Base-by-base conservation (phyloP, 2,113 vertebrate genomes). In the Lathamus discolor region DNA sequence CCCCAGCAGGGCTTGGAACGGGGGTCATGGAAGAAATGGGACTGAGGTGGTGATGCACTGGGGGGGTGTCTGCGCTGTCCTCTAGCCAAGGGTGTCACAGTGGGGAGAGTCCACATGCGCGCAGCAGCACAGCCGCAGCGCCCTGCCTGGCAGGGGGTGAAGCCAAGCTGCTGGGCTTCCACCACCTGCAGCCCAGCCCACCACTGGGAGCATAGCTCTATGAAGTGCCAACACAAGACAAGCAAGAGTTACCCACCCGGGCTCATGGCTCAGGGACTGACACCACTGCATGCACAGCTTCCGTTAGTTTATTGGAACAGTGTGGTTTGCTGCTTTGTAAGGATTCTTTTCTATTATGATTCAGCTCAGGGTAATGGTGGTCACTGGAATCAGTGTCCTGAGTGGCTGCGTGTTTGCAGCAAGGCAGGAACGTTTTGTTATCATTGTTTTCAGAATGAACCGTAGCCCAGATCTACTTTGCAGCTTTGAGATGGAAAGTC, bases 101-200 rank as follows among this genome's bases (percentile, higher is more conserved):
- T 8, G 62, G 19, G 27, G 39, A 20, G 81, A 23, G 79, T 8
- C 1, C 55, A 33, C 16, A 6, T 13, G 7, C 55, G 4, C 29
- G 2, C 15, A 10, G 74, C 74, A 61, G n/a, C 27, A 2, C 19
- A 6, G 62, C 3, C 5, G 0, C 1, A 1, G 28, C 6, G 4
- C n/a, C 37, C 64, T 13, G 69, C 41, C 57, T 25, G 64, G 14
- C 5, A 2, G 31, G n/a, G n/a, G 9, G 2, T 41, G 49, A 33
- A 16, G n/a, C 66, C 67, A 17, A 52, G 77, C 59, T 51, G 54
- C 39, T 31, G 57, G 63, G 11, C 20, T 23, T 33, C 41, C 43
- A 28, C 35, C 59, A 2, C 37, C 52, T 0, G 0, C 7, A 39
- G 66, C 29, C 0, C 0, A 76, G 43, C 64, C 0, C 0, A 28